Evolutionary conservation across 2,113 vertebrate genomes (phyloP), one percentile per base, ranked within the genome.

Genomic region (Rhineura floridana): DNA sequence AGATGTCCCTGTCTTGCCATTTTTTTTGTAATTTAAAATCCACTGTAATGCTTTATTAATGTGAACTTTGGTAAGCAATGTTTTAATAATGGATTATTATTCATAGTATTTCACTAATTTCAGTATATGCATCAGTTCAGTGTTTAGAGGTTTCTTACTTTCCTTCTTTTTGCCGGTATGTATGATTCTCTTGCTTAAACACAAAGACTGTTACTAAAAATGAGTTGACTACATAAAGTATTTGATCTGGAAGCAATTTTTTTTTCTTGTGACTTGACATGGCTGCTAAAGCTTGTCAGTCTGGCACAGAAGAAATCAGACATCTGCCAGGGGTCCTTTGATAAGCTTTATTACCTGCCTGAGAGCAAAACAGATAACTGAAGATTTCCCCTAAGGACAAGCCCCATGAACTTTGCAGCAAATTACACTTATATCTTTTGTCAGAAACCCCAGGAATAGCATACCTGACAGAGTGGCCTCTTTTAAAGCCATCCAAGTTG

Each of bases 381-480:
- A 81, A 82, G 42, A 25, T 82, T 82, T 82, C 44, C 84, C 88
- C 79, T 46, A 82, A 86, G 84, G 62, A n/a, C 36, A 67, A 86
- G 46, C 69, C 78, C 39, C 72, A n/a, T 86, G 79, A 81, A 86
- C 84, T 55, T 23, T 82, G 88, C 11, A 76, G 84, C 55, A 89
- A 82, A 86, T 82, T 89, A 82, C 67, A 67, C 46, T 81, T 81
- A 69, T 48, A 77, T 65, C 86, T 75, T 82, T 11, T 89, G 84
- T 81, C 84, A 86, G 59, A 36, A 67, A 89, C 3, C 19, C 42
- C 69, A 67, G 79, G 63, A 76, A 89, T 67, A 76, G n/a, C 36
- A 67, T 67, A 39, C 39, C 50, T 76, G 59, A 65, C 36, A 65
- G 30, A 76, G 84, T 82, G 46, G 55, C n/a, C n/a, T n/a, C n/a